Evolutionary conservation across 2,888 invertebrate genomes (phyloP).

Genomic region (Heteromyza rotundicornis): DNA sequence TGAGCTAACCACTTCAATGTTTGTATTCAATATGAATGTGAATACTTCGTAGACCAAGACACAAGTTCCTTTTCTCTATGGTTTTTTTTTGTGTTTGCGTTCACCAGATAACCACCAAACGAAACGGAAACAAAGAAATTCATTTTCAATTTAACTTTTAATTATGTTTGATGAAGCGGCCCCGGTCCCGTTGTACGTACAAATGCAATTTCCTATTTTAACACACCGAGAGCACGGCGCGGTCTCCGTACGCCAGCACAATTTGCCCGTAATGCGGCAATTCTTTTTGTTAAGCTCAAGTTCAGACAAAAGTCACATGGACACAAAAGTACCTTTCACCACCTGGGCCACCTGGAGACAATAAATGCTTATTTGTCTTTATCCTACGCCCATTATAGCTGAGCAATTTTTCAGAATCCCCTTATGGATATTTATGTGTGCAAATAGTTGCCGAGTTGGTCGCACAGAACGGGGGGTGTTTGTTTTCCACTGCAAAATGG

Average conservation of each 20-base stretch:
- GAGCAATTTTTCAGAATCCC: conserved; percentile 54
- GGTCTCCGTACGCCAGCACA: not conserved
- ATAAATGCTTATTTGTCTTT: conserved; percentile 56
- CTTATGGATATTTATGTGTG: conserved; percentile 51
- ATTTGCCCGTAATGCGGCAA: conserved; percentile 21
- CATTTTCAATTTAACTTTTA: conserved; percentile 42
- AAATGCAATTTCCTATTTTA: not conserved
- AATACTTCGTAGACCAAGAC: too few relatives aligned
- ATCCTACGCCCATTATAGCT: conserved; percentile 57
- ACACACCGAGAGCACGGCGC: not conserved
- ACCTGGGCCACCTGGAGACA: conserved; percentile 29
- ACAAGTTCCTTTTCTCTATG: too few relatives aligned
- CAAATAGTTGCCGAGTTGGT: too few relatives aligned
- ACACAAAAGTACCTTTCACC: conserved; percentile 10
- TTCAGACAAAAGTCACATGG: not conserved
- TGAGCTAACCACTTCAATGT: not conserved
- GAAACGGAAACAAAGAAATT: conserved; percentile 34
- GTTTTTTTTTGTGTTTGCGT: too few relatives aligned
- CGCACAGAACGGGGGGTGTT: not conserved
- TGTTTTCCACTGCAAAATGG: not conserved
- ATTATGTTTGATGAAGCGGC: conserved; percentile 38
- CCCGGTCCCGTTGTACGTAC: too few relatives aligned
- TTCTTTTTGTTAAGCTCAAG: not conserved
- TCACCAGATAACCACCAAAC: not conserved
- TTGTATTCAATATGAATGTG: not conserved